These are phyloP conservation scores for Axea sp. DNA, from an alignment of 2,888 invertebrate genomes.

Conservation along the genomic window DNA sequence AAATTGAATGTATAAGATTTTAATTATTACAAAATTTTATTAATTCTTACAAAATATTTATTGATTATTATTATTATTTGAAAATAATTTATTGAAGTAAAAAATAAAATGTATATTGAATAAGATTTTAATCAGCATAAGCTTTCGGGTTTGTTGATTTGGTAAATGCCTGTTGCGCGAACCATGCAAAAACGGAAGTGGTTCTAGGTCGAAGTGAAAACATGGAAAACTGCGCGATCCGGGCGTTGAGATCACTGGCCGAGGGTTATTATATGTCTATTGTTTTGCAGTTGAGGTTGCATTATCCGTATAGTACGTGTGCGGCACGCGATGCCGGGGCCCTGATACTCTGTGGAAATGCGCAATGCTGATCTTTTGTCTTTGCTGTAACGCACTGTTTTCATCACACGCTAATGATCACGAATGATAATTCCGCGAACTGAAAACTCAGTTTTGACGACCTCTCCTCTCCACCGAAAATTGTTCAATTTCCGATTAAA, in stretches of 20 bases:
- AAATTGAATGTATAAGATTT: too few species aligned
- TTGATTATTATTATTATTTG: too few species aligned
- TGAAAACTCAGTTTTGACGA: conserved; percentile 23
- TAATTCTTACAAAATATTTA: too few species aligned
- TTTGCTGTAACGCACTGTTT: conserved; percentile 34
- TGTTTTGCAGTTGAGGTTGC: conserved; percentile 56
- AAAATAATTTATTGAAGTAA: too few species aligned
- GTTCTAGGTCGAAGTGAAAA: conserved; percentile 64
- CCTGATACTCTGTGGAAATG: conserved; percentile 52
- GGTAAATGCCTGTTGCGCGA: conserved; percentile 49
- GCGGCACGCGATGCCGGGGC: conserved; percentile 58
- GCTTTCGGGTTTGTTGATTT: conserved; percentile 41
- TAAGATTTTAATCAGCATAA: too few species aligned
- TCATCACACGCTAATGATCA: conserved; percentile 47
- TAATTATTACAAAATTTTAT: too few species aligned
- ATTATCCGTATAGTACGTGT: conserved; percentile 52
- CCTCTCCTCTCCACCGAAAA: not conserved
- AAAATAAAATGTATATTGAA: too few species aligned
- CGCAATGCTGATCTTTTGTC: conserved; percentile 53
- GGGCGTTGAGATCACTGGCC: conserved; percentile 62
- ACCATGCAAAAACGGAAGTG: conserved; percentile 60
- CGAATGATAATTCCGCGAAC: conserved; percentile 33
- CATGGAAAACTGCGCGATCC: conserved; percentile 63
- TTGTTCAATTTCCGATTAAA: too few species aligned
- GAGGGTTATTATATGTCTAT: conserved; percentile 62